These are phyloP conservation scores for Athene cunicularia DNA, from an alignment of 2,113 vertebrate genomes.

Conservation along the genomic window DNA sequence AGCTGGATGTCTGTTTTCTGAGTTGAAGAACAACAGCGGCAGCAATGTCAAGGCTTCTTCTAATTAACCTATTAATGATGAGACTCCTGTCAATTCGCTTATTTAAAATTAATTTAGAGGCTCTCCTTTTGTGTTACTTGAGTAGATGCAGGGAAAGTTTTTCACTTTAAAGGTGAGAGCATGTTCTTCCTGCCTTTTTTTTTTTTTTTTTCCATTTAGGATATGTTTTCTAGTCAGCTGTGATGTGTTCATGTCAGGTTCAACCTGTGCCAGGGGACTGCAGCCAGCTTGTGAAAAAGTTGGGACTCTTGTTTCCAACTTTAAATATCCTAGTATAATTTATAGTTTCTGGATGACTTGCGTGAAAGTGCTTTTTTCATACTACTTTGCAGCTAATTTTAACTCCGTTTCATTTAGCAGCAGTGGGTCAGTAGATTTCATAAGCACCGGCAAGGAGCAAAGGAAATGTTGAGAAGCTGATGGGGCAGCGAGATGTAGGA, in stretches of 20 bases:
- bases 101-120: neutral
- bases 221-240: neutral
- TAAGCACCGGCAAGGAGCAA: neutral
- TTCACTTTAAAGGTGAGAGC: neutral
- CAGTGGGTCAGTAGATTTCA: neutral
- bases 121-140: neutral
- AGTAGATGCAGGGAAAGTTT: neutral
- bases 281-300: slow-evolving; percentile 12
- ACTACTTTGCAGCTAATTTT: slow-evolving; percentile 32
- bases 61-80: slow-evolving; percentile 31
- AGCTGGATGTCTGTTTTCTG: neutral
- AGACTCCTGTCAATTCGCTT: neutral
- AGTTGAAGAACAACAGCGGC: neutral
- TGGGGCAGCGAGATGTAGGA: neutral
- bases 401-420: neutral
- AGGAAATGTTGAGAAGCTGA: neutral
- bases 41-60: neutral
- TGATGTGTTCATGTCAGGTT: neutral
- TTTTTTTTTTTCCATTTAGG: neutral
- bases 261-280: slow-evolving; percentile 12
- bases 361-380: neutral
- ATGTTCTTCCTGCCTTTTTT: neutral
- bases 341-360: slow-evolving; percentile 29
- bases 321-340: slow-evolving; percentile 25
- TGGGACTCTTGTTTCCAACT: neutral